phyloP scores from a whole-genome alignment of 2,888 invertebrate genomes.

The Tipula unca region DNA sequence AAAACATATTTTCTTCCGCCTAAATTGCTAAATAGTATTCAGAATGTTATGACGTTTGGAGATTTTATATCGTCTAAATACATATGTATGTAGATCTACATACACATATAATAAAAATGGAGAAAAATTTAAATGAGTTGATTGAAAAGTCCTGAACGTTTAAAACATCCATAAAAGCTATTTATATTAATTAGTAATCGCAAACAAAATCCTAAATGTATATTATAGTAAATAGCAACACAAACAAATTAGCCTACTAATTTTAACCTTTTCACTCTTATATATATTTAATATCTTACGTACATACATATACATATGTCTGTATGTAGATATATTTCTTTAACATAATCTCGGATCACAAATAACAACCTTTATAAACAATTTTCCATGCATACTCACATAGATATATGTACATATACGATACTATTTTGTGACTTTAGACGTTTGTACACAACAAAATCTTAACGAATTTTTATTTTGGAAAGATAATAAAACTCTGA shows the following conservation, averaged over 20 bases:
- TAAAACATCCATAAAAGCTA: not conserved
- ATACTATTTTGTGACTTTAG: not conserved
- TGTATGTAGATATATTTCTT: not conserved
- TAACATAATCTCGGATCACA: not conserved
- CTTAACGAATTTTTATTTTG: not conserved
- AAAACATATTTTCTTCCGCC: not conserved
- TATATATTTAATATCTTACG: not conserved
- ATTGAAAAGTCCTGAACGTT: not conserved
- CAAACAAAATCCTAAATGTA: not conserved
- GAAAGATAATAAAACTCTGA: not conserved
- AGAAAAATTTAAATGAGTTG: not conserved
- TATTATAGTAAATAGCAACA: not conserved
- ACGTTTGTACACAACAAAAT: not conserved
- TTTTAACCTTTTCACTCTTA: not conserved
- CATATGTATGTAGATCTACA: no score
- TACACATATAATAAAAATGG: not conserved
- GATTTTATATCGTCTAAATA: not conserved
- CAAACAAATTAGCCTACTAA: not conserved
- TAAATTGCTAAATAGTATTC: not conserved
- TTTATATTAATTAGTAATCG: not conserved
- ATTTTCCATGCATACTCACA: not conserved
- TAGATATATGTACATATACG: not conserved
- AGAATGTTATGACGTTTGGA: not conserved
- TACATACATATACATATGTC: no score
- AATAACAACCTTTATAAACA: not conserved